Evolutionary conservation across 1,140 invertebrate genomes (phyloP).

Genomic region (Nylanderia fulva): DNA sequence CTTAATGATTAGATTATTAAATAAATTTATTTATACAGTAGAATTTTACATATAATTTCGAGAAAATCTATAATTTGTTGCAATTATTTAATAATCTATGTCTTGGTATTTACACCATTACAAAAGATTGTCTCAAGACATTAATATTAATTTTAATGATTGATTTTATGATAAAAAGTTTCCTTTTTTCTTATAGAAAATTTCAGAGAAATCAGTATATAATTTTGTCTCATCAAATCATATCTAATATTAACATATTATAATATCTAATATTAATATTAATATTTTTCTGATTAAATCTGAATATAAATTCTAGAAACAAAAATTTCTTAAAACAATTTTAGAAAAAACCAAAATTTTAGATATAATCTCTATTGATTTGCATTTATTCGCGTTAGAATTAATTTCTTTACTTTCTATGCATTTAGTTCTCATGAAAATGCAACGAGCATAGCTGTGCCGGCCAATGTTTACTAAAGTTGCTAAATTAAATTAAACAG

Average conservation of each 20-base stretch:
- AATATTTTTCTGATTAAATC: background rate
- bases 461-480: background rate
- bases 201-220: background rate
- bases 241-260: background rate
- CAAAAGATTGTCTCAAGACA: background rate
- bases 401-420: background rate
- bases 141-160: background rate
- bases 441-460: background rate
- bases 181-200: background rate
- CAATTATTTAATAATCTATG: background rate
- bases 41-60: background rate
- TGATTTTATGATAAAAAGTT: background rate
- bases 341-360: background rate
- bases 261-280: background rate
- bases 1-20: background rate
- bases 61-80: background rate
- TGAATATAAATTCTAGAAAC: background rate
- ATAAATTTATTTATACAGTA: background rate
- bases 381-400: background rate
- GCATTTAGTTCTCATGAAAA: conserved; percentile 42
- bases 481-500: conserved; percentile 27
- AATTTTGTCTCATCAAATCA: background rate
- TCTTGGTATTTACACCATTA: background rate
- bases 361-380: background rate
- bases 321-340: background rate